phyloP scores from a whole-genome alignment of 1,140 invertebrate species.

The Neotoxoptera formosana region DNA sequence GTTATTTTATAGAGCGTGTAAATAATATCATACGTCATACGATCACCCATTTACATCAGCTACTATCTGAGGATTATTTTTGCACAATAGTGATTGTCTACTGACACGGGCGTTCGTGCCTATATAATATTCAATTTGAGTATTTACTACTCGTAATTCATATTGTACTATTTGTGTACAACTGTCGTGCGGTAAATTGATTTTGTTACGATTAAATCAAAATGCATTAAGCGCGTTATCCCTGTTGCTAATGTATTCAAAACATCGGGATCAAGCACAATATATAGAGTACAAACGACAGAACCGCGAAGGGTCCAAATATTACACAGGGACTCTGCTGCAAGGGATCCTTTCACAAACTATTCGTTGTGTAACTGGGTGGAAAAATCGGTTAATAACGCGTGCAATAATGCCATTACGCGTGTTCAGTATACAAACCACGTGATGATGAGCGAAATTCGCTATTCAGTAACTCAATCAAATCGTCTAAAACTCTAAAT shows the following conservation, averaged over 20 bases:
- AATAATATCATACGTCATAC: no score
- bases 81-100: not conserved
- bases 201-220: conserved; percentile 4
- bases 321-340: not conserved
- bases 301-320: not conserved
- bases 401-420: not conserved
- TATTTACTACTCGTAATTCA: not conserved
- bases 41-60: not conserved
- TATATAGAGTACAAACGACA: not conserved
- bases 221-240: not conserved
- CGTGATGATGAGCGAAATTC: not conserved
- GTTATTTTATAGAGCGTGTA: no score
- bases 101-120: not conserved
- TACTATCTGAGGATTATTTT: not conserved
- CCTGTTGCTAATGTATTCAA: not conserved
- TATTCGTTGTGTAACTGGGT: not conserved
- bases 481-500: no score
- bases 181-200: not conserved
- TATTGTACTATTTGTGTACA: not conserved
- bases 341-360: not conserved
- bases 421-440: not conserved
- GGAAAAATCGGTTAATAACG: conserved; percentile 7
- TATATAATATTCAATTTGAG: no score
- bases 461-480: no score
- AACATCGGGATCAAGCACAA: not conserved